phyloP scores from a whole-genome alignment of 2,888 invertebrate genomes.

The Chloroclystis v-ata region DNA sequence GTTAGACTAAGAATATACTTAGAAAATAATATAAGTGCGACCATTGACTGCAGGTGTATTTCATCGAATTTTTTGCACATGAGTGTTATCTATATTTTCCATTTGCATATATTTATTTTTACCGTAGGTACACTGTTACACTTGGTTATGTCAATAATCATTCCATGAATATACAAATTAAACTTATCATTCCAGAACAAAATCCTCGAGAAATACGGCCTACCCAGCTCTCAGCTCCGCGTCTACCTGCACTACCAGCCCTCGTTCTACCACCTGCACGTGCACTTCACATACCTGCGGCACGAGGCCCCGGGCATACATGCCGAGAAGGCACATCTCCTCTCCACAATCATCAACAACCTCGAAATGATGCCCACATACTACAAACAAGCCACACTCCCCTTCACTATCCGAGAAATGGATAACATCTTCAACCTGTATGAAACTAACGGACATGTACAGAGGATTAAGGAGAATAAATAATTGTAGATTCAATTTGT shows the following conservation, averaged over 20 bases:
- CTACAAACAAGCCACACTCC: constrained; percentile 88
- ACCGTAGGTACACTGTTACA: too few species aligned
- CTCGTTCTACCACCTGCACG: constrained; percentile 96
- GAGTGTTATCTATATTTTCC: too few species aligned
- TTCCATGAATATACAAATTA: too few species aligned
- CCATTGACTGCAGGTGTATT: too few species aligned
- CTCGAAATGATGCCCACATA: constrained; percentile 89
- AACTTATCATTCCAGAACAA: constrained; percentile 76
- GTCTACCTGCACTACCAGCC: constrained; percentile 97
- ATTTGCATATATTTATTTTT: too few species aligned
- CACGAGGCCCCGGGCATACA: constrained; percentile 90
- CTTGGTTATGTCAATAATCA: too few species aligned
- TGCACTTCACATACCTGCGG: constrained; percentile 91
- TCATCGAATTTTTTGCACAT: too few species aligned
- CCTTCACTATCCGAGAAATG: constrained; percentile 87
- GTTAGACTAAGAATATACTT: too few species aligned
- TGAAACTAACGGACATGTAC: constrained; percentile 75
- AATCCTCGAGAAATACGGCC: constrained; percentile 86
- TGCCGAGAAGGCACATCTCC: constrained; percentile 91
- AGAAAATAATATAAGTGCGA: too few species aligned
- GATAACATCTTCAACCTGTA: constrained; percentile 84
- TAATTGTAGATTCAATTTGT: constrained; percentile 34
- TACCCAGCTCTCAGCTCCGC: constrained; percentile 84
- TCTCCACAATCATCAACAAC: constrained; percentile 93
- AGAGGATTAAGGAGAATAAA: constrained; percentile 61